Conservation (phyloP, 1,140 invertebrate genomes). For the Pseudomyrmex gracilis region DNA sequence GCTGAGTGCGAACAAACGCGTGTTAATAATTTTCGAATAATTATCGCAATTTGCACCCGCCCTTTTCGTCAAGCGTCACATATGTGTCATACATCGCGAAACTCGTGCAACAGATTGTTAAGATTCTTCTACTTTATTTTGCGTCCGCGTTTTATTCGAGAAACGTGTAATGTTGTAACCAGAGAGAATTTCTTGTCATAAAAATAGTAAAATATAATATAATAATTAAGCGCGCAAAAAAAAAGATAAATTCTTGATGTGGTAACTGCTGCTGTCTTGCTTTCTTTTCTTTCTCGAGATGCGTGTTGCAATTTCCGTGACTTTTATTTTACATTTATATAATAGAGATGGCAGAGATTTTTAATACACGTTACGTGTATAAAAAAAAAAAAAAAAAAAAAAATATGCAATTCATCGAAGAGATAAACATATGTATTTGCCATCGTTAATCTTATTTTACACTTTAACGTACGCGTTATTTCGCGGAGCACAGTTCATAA, state of each 20-base stretch:
- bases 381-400: conserved; percentile 4
- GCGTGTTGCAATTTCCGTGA: background rate
- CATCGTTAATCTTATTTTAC: conserved; percentile 20
- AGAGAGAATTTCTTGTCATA: background rate
- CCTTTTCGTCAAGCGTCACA: background rate
- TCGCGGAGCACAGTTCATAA: conserved; percentile 10
- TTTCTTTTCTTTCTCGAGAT: background rate
- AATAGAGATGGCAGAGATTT: background rate
- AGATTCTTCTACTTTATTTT: background rate
- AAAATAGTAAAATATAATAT: background rate
- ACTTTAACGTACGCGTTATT: background rate
- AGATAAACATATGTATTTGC: conserved; percentile 11
- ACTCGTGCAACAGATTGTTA: conserved; percentile 2
- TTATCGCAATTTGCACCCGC: background rate
- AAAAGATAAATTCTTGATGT: background rate
- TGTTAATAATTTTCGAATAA: conserved; percentile 1
- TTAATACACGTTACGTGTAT: background rate
- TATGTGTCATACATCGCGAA: background rate
- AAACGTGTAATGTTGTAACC: background rate
- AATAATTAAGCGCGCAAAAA: background rate
- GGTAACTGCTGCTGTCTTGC: no score
- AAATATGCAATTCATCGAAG: background rate
- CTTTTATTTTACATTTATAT: no score
- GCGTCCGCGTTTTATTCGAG: background rate
- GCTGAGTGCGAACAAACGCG: background rate